Conservation (phyloP, 2,113 vertebrate genomes). For the Spheniscus mendiculus region DNA sequence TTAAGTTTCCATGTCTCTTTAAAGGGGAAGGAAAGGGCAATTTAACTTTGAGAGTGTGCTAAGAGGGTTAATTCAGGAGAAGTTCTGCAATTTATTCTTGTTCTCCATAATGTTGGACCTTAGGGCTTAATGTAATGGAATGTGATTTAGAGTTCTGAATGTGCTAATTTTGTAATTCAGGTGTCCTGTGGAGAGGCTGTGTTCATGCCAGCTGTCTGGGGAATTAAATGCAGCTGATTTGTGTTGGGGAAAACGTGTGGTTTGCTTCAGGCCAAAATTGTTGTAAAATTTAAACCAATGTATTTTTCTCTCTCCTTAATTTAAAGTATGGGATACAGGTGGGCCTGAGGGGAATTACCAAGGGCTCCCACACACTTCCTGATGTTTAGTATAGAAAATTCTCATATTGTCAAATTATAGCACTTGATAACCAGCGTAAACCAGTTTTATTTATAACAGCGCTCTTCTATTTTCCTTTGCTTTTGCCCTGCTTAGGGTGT, state of each 20-base stretch:
- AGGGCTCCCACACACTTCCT: not conserved
- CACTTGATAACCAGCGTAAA: not conserved
- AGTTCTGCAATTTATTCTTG: conserved; percentile 62
- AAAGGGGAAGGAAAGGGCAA: conserved; percentile 46
- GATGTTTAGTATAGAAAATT: conserved; percentile 7
- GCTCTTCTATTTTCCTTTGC: not conserved
- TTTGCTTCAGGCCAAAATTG: conserved; percentile 66
- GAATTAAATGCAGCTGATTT: conserved; percentile 72
- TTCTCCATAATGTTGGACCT: conserved; percentile 57
- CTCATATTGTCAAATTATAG: conserved; percentile 19
- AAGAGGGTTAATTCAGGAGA: conserved; percentile 68
- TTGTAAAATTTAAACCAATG: conserved; percentile 68
- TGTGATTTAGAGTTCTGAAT: conserved; percentile 72
- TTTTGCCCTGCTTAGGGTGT: not conserved
- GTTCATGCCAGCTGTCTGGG: conserved; percentile 68
- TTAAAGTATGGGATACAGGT: conserved; percentile 51
- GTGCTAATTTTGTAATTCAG: conserved; percentile 75
- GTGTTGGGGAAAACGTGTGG: conserved; percentile 65
- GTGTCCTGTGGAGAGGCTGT: conserved; percentile 64
- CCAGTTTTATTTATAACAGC: not conserved
- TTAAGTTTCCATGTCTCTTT: conserved; percentile 42
- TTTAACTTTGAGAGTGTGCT: conserved; percentile 56
- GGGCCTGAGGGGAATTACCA: conserved; percentile 35
- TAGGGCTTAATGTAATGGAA: conserved; percentile 70
- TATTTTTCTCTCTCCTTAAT: conserved; percentile 61